Evolutionary conservation across 2,888 invertebrate species (phyloP).

Genomic region (Cerceris rybyensis): DNA sequence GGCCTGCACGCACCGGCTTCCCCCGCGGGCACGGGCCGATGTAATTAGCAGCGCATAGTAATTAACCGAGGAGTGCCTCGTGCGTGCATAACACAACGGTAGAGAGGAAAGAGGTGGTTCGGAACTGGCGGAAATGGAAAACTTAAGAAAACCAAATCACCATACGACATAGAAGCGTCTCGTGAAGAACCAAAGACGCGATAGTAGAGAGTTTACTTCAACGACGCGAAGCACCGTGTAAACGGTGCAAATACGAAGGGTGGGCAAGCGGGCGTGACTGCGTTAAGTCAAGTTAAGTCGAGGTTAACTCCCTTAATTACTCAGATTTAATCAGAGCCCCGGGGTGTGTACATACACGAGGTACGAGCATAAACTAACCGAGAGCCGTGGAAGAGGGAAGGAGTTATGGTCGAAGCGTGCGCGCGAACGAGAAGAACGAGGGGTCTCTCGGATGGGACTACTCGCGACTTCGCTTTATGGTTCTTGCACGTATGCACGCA

Average conservation of each 20-base stretch:
- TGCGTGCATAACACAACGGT: conserved; percentile 47
- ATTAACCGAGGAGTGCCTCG: conserved; percentile 60
- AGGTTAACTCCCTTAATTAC: conserved; percentile 82
- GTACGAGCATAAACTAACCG: conserved; percentile 71
- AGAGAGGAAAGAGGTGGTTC: conserved; percentile 10
- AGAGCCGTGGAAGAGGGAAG: conserved; percentile 28
- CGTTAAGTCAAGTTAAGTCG: conserved; percentile 81
- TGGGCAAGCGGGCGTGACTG: conserved; percentile 81
- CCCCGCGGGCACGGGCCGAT: conserved; percentile 53
- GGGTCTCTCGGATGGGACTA: conserved; percentile 23
- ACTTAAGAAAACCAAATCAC: not conserved
- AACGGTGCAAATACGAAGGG: conserved; percentile 78
- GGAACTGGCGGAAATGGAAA: conserved; percentile 4
- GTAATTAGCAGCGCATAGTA: conserved; percentile 68
- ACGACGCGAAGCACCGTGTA: conserved; percentile 75
- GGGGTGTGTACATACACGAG: conserved; percentile 66
- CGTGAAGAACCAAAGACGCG: conserved; percentile 37
- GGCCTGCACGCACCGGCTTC: conserved; percentile 55
- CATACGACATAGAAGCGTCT: not conserved
- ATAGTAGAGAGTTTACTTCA: conserved; percentile 64
- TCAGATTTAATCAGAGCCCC: conserved; percentile 80
- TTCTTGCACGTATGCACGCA: conserved; percentile 1
- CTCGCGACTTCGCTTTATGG: conserved; percentile 33
- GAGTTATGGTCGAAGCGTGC: conserved; percentile 33
- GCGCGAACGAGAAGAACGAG: conserved; percentile 33